Evolutionary conservation across 1,140 invertebrate species (phyloP).

Genomic region (Mactra quadrangularis): DNA sequence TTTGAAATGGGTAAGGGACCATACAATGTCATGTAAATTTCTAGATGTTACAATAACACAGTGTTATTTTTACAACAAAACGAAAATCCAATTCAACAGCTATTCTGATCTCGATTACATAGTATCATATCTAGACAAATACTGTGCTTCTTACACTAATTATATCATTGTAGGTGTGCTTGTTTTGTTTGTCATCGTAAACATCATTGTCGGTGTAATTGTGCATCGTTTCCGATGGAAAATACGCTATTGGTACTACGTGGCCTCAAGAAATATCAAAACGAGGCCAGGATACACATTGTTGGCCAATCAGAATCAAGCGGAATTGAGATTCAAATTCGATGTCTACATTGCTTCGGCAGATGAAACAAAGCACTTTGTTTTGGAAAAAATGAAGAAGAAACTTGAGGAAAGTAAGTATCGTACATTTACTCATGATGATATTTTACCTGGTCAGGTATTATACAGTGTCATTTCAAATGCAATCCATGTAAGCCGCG

Average conservation of each 20-base stretch:
- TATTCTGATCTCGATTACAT: not conserved
- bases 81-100: not conserved
- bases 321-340: not conserved
- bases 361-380: not conserved
- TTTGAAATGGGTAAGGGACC: constrained; percentile 34
- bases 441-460: constrained; percentile 27
- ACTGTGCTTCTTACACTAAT: constrained; percentile 21
- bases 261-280: constrained; percentile 14
- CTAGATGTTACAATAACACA: constrained; percentile 4
- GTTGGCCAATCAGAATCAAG: not conserved
- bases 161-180: not conserved
- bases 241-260: constrained; percentile 48
- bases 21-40: constrained; percentile 13
- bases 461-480: constrained; percentile 39
- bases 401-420: not conserved
- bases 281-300: constrained; percentile 24
- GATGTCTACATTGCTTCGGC: constrained; percentile 7
- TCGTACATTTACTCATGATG: constrained; percentile 8
- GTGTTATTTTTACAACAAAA: constrained; percentile 20
- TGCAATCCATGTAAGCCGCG: constrained; percentile 34
- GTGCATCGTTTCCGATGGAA: constrained; percentile 43
- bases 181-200: constrained; percentile 4
- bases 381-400: constrained; percentile 2
- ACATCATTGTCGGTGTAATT: not conserved
- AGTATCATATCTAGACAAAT: not conserved